A percentile compares a stretch with the other conserved stretches of the same genome.
Conservation (phyloP, 1,140 invertebrate species). For the Drosophila insularis region DNA sequence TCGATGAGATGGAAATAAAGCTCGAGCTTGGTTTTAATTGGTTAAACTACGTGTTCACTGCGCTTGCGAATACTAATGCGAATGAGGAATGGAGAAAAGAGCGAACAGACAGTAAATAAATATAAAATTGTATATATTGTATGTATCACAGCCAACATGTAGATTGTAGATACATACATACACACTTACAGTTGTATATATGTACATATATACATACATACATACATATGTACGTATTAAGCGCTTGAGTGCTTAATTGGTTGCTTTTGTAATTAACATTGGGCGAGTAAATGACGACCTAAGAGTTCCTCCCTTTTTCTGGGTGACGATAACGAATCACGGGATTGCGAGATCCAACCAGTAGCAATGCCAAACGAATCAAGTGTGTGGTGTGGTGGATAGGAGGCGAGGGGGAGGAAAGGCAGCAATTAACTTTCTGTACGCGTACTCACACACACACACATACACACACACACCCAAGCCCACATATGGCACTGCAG, state of each 20-base stretch:
- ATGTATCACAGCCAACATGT: not conserved
- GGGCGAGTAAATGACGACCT: conserved; percentile 6
- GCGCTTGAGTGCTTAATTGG: conserved; percentile 43
- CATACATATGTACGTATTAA: not conserved
- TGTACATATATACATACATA: not conserved
- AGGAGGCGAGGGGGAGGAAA: conserved; percentile 24
- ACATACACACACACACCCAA: conserved; percentile 23
- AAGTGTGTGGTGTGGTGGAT: conserved; percentile 24
- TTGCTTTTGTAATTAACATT: conserved; percentile 57
- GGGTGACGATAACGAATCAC: conserved; percentile 60
- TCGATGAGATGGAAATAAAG: conserved; percentile 5
- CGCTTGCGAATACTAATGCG: not conserved
- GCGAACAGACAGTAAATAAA: conserved; percentile 5
- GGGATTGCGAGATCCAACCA: conserved; percentile 39
- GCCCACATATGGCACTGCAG: conserved; percentile 28
- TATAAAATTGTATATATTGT: not conserved
- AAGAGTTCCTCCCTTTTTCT: conserved; percentile 35
- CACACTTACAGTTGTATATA: not conserved
- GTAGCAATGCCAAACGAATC: conserved; percentile 33
- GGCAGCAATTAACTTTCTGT: conserved; percentile 63
- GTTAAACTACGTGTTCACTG: conserved; percentile 19
- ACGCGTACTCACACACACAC: conserved; percentile 25
- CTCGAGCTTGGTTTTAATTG: conserved; percentile 52
- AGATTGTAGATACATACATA: not conserved
- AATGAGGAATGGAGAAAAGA: not conserved